Evolutionary conservation across 1,140 invertebrate species (phyloP).

Genomic region (Mya arenaria): DNA sequence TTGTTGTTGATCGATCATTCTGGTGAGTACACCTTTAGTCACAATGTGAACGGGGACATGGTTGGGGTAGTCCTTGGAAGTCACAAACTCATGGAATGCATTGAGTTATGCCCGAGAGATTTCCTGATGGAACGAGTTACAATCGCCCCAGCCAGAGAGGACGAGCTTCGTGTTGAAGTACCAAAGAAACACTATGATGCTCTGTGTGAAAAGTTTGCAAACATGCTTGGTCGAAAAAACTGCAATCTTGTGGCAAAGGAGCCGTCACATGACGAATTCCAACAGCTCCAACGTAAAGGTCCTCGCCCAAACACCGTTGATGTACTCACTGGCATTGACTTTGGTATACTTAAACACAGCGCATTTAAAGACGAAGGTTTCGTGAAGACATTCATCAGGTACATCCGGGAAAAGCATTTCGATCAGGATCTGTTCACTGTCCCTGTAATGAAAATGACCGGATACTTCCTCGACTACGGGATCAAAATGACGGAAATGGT

Average conservation of each 20-base stretch:
- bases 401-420: not conserved
- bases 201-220: conserved; percentile 2
- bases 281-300: not conserved
- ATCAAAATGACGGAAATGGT: not conserved
- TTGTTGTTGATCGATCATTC: not conserved
- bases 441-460: conserved; percentile 15
- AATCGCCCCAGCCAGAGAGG: too few species aligned
- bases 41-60: conserved; percentile 34
- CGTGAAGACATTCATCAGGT: not conserved
- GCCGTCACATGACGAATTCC: not conserved
- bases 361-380: conserved; percentile 4
- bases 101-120: conserved; percentile 27
- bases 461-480: conserved; percentile 35
- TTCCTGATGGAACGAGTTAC: conserved; percentile 20
- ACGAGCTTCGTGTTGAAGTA: too few species aligned
- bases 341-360: conserved; percentile 28
- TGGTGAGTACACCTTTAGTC: conserved; percentile 22
- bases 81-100: not conserved
- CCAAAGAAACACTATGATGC: too few species aligned
- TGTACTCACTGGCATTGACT: not conserved
- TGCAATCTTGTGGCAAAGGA: not conserved
- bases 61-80: conserved; percentile 19
- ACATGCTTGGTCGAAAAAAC: conserved; percentile 14
- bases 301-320: not conserved
- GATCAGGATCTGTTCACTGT: not conserved